phyloP scores from a whole-genome alignment of 2,797 vertebrate genomes.

The Kryptolebias ocellatus region DNA sequence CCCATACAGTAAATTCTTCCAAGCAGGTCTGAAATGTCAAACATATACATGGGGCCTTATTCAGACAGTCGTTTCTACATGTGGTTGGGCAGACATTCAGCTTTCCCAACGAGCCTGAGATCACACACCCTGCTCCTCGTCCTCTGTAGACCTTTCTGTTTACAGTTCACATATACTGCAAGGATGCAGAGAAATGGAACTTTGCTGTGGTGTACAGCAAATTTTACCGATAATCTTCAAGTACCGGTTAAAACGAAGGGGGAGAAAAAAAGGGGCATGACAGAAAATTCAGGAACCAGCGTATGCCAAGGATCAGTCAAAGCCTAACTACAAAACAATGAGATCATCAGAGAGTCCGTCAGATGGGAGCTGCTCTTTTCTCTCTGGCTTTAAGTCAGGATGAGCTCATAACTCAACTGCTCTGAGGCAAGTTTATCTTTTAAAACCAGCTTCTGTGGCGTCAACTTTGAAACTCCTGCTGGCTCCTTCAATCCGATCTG shows the following conservation, averaged over 20 bases:
- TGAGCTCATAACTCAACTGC: slow-evolving; percentile 68
- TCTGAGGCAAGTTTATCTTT: slow-evolving; percentile 60
- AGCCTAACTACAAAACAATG: slow-evolving; percentile 66
- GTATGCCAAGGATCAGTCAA: slow-evolving; percentile 65
- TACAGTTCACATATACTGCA: slow-evolving; percentile 51
- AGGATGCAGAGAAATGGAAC: slow-evolving; percentile 38
- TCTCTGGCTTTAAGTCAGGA: slow-evolving; percentile 64
- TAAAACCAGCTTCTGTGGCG: slow-evolving; percentile 36
- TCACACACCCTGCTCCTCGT: slow-evolving; percentile 60
- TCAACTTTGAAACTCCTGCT: slow-evolving; percentile 2
- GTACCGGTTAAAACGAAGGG: slow-evolving; percentile 33
- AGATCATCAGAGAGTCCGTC: slow-evolving; percentile 71
- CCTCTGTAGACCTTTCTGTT: slow-evolving; percentile 31
- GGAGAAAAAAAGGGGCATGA: slow-evolving; percentile 53
- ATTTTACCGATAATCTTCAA: slow-evolving; percentile 21
- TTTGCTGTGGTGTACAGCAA: slow-evolving; percentile 7
- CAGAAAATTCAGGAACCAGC: slow-evolving; percentile 38
- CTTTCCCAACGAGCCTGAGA: slow-evolving; percentile 11
- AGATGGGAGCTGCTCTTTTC: slow-evolving; percentile 60
- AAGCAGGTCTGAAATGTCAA: slow-evolving; percentile 46
- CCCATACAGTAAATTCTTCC: slow-evolving; percentile 57
- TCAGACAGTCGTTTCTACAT: slow-evolving; percentile 52
- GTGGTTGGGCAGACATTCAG: slow-evolving; percentile 42
- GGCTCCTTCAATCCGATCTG: not conserved
- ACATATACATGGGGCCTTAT: slow-evolving; percentile 53